phyloP scores from a whole-genome alignment of 53 echinoderm and acorn worm genomes.

The Zoroaster sp. region DNA sequence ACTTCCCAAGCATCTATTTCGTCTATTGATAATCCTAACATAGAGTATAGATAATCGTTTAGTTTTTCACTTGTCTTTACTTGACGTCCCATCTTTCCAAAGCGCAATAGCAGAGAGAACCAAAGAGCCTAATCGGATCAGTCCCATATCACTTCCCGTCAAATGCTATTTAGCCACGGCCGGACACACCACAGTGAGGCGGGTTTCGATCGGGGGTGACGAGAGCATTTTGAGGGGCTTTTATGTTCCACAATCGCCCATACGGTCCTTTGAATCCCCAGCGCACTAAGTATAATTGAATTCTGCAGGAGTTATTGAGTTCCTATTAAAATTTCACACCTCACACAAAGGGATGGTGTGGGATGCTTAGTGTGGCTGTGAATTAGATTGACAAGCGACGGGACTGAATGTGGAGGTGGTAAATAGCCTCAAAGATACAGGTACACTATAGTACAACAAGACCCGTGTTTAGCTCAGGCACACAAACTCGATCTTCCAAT shows the following conservation, averaged over 20 bases:
- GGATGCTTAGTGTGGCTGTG: background rate
- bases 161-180: conserved; percentile 24
- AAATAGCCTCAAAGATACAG: background rate
- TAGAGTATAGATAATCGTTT: conserved; percentile 32
- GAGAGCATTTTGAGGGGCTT: conserved; percentile 24
- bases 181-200: conserved; percentile 3
- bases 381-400: background rate
- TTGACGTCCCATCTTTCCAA: background rate
- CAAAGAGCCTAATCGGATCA: conserved; percentile 31
- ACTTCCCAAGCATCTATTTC: background rate
- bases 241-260: background rate
- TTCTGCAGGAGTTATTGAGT: conserved; percentile 43
- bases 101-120: background rate
- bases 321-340: conserved; percentile 66
- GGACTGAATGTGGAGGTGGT: background rate
- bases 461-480: background rate
- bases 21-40: background rate
- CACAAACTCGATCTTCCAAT: background rate
- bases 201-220: conserved; percentile 24
- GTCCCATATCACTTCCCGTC: conserved; percentile 1
- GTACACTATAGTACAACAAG: background rate
- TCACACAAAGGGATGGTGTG: conserved; percentile 45
- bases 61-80: conserved; percentile 31
- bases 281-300: conserved; percentile 54
- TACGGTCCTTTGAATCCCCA: background rate